Percentiles rank a stretch among this genome's conserved stretches.
Conservation (phyloP, 2,888 invertebrate genomes). For the Galerucella calmariensis region DNA sequence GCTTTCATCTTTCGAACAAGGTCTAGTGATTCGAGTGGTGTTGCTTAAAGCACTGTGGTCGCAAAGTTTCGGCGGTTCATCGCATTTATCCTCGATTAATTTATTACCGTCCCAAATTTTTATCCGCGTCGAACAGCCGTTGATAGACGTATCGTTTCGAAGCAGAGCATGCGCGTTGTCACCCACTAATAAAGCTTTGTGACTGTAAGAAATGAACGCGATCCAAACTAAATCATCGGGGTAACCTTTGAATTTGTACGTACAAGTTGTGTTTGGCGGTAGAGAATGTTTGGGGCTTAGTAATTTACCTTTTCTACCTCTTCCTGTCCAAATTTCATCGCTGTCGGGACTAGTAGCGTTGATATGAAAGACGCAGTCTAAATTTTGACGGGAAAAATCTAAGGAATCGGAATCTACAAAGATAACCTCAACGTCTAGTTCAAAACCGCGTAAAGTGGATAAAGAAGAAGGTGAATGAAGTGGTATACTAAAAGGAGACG, state of each 20-base stretch:
- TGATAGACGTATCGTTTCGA: constrained; percentile 57
- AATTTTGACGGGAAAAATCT: constrained; percentile 77
- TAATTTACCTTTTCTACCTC: constrained; percentile 77
- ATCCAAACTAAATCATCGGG: constrained; percentile 86
- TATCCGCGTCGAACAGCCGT: constrained; percentile 76
- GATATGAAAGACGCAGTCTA: constrained; percentile 78
- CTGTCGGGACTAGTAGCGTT: constrained; percentile 78
- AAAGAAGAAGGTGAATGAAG: constrained; percentile 73
- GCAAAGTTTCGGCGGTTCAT: constrained; percentile 82
- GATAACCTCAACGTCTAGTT: constrained; percentile 87
- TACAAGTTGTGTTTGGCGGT: constrained; percentile 87
- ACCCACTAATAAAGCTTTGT: constrained; percentile 77
- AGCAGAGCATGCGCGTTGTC: constrained; percentile 60
- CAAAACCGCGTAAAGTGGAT: constrained; percentile 82
- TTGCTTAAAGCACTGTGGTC: constrained; percentile 83
- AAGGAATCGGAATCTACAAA: constrained; percentile 89
- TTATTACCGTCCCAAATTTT: constrained; percentile 80
- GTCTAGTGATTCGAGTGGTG: constrained; percentile 79
- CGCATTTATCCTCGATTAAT: constrained; percentile 78
- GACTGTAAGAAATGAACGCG: constrained; percentile 86
- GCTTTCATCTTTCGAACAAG: constrained; percentile 83
- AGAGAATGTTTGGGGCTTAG: constrained; percentile 85
- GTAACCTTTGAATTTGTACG: constrained; percentile 84
- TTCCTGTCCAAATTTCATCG: constrained; percentile 68
- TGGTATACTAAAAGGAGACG: constrained; percentile 85